phyloP scores from a whole-genome alignment of 2,888 invertebrate genomes.

The Scotopteryx bipunctaria region DNA sequence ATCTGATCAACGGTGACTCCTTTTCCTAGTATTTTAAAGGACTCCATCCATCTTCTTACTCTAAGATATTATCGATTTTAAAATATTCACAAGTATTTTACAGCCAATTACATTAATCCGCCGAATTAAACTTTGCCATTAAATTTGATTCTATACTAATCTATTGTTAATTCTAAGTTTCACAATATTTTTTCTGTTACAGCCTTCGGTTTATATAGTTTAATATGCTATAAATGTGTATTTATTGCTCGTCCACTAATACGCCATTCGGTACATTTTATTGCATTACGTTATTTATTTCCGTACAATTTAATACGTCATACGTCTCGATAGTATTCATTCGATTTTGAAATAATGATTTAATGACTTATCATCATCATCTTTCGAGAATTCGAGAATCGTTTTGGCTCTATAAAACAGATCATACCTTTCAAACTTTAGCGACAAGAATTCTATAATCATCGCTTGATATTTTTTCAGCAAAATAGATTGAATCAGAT shows the following conservation, averaged over 20 bases:
- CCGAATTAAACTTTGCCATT: slow-evolving; percentile 28
- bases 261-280: slow-evolving; percentile 74
- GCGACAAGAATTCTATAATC: too few relatives aligned
- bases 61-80: slow-evolving; percentile 6
- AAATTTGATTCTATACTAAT: slow-evolving; percentile 36
- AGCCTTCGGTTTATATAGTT: slow-evolving; percentile 63
- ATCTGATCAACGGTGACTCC: too few relatives aligned
- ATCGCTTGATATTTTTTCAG: too few relatives aligned
- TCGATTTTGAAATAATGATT: slow-evolving; percentile 48
- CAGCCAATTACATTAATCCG: slow-evolving; percentile 37
- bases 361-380: slow-evolving; percentile 9
- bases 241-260: slow-evolving; percentile 72
- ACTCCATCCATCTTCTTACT: background rate
- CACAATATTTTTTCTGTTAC: slow-evolving; percentile 58
- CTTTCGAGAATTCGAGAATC: background rate
- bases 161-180: slow-evolving; percentile 54
- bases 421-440: too few relatives aligned
- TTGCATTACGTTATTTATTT: slow-evolving; percentile 67
- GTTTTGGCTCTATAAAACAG: too few relatives aligned
- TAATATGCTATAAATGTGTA: slow-evolving; percentile 77
- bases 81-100: slow-evolving; percentile 36
- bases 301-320: slow-evolving; percentile 42
- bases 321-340: slow-evolving; percentile 62
- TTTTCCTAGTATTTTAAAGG: too few relatives aligned
- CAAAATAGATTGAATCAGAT: too few relatives aligned